Base-by-base conservation (phyloP, 2,113 vertebrate genomes). In the Corydoras sp. region DNA sequence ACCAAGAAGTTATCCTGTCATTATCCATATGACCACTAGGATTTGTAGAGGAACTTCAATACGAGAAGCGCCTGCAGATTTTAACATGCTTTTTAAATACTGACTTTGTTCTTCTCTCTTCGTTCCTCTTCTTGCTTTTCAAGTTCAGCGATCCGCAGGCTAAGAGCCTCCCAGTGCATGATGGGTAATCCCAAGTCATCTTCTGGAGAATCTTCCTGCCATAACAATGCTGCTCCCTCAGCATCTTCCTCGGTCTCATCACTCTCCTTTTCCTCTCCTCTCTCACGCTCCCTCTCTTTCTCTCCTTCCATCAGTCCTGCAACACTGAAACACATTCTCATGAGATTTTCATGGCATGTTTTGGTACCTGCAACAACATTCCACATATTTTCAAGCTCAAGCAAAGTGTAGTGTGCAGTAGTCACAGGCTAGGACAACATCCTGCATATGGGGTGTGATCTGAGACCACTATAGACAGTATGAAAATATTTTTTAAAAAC, bases 131-230 rank as follows among this genome's bases (percentile, higher is more conserved):
- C 89, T 59, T 90, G 87, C 74, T 87, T 91, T 77, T 91, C 90
- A 43, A 91, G 81, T 76, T 91, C 87, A 2, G 88, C 89, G 0
- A 92, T 92, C 31, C 87, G 87, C 59, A 88, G 76, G 62, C 85
- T 88, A 35, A 92, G 83, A 0, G 88, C 89, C 73, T 91, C 89
- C 90, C 90, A 92, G 79, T 92, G 88, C 89, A 92, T 92, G 79
- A 92, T 91, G 79, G 90, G 90, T 72, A 88, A 78, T 50, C 86
- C 88, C 7, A 88, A 72, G 15, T 86, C 85, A 77, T 91, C 88
- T 14, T 87, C 82, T 30, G 79, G n/a, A 8, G 65, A 79, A 15
- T 51, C 69, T 55, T 77, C 71, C 59, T 81, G 68, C 74, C 77
- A 73, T 15, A 63, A 35, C 49, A 74, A 58, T 3, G 67, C 69